Percentiles rank a stretch among this genome's conserved stretches.
phyloP scores from a whole-genome alignment of 2,113 vertebrate species.

The Cranoglanis bouderius region DNA sequence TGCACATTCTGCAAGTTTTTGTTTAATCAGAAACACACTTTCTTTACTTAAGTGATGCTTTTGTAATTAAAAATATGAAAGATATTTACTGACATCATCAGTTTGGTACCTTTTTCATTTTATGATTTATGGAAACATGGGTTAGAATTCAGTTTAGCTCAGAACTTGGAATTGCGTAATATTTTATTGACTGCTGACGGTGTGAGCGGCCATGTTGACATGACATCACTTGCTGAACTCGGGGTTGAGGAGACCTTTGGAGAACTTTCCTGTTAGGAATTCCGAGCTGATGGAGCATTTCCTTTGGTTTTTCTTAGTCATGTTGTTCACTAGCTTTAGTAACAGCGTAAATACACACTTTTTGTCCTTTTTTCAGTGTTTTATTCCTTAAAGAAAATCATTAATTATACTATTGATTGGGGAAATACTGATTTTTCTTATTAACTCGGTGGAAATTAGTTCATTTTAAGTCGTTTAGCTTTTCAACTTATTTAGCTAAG shows the following conservation, averaged over 20 bases:
- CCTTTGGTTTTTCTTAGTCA: not conserved
- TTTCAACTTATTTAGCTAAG: not conserved
- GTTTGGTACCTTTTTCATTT: too few relatives aligned
- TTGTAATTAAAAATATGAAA: too few relatives aligned
- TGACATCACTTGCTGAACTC: too few relatives aligned
- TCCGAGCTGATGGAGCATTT: not conserved
- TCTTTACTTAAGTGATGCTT: too few relatives aligned
- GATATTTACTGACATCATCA: too few relatives aligned
- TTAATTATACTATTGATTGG: not conserved
- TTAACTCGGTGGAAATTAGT: not conserved
- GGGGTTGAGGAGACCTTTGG: not conserved
- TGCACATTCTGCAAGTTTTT: not conserved
- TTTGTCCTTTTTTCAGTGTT: not conserved
- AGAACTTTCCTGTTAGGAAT: not conserved
- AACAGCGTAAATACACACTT: not conserved
- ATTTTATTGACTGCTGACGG: not conserved
- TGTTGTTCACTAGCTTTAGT: not conserved
- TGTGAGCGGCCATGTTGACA: too few relatives aligned
- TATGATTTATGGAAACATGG: too few relatives aligned
- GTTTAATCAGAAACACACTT: too few relatives aligned
- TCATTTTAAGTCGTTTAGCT: not conserved
- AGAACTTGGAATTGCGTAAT: too few relatives aligned
- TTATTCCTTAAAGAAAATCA: not conserved
- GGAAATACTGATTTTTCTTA: not conserved
- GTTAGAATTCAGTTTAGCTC: too few relatives aligned